Evolutionary conservation across 2,888 invertebrate species (phyloP), one percentile per base, ranked within the genome.

Genomic region (Eupelmus urozonus): DNA sequence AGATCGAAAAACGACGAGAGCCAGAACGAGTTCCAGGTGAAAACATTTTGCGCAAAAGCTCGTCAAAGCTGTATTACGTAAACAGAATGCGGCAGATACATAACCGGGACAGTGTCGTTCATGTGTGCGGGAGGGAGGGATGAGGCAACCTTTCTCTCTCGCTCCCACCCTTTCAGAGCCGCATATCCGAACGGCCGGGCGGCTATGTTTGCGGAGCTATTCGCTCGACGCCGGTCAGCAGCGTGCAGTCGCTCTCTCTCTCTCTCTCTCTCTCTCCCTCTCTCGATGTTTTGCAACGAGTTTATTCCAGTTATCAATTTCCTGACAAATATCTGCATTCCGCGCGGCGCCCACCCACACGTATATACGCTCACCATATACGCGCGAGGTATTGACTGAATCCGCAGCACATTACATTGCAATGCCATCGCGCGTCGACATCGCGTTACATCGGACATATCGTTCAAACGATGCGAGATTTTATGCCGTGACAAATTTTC

Each of bases 241-340:
- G 18, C 62, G 25, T n/a, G n/a, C n/a, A n/a, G n/a, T n/a, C n/a
- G n/a, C n/a, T n/a, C n/a, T n/a, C n/a, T n/a, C n/a, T n/a, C n/a
- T n/a, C n/a, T n/a, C n/a, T n/a, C n/a, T n/a, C n/a, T n/a, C n/a
- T n/a, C n/a, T n/a, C n/a, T 16, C 27, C 16, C 57, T 11, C 13
- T 4, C 13, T 25, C n/a, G n/a, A n/a, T n/a, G n/a, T n/a, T n/a
- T n/a, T n/a, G n/a, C n/a, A n/a, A n/a, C 85, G 87, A 88, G 87
- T 88, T 88, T 88, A 87, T 88, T 87, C 87, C 87, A 85, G 88
- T 87, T 88, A 88, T 87, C 88, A 88, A 88, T 88, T 88, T 87
- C 85, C 88, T 86, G 87, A 87, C 87, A 87, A 88, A 88, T 87
- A 88, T 88, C 88, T 86, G 85, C 84, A 84, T 87, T 87, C 86